Base-by-base conservation (phyloP, 2,888 invertebrate species). In the Nematopogon swammerdamellus region DNA sequence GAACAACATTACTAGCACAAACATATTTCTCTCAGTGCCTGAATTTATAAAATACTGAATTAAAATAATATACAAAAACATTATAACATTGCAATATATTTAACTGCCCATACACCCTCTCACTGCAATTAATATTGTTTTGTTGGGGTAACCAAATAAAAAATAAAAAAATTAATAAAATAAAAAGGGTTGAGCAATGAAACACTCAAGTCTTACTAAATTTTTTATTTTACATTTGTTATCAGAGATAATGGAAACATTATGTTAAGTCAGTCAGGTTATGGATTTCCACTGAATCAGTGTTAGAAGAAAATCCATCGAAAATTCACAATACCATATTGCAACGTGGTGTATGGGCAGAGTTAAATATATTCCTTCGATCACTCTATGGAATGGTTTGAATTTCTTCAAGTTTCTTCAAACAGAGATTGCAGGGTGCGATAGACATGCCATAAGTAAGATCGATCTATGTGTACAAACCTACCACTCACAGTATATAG, bases 61-160 rank as follows among this genome's bases (percentile, higher is more conserved):
- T 25, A 25, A 4, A 25, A 25, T 8, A 25, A 25, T 25, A 25
- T 25, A 25, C 4, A 25, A 25, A 25, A 25, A 25, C 25, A 25
- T 25, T 6, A 8, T 25, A 36, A 14, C 36, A 36, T 14, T 8
- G 36, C 3, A 4, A 36, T 36, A 36, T 36, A 36, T 36, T 53
- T 55, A 64, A 75, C 74, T 79, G 77, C 77, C 77, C 77, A 79
- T 77, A 79, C 77, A 79, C 76, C 76, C 77, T 77, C 76, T 76
- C 76, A 79, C 8, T 36, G 36, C 36, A 36, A 14, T 36, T 36
- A 8, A 36, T 77, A 75, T 45, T 44, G n/a, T 30, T 46, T 29
- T 18, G 43, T 16, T 17, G 43, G 46, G 55, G 67, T 67, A 67
- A 64, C 63, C 59, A 60, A 68, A 64, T 55, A 56, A 61, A 51